These are phyloP conservation scores for Synergus umbraculus DNA, from an alignment of 2,888 invertebrate species.

Conservation along the genomic window DNA sequence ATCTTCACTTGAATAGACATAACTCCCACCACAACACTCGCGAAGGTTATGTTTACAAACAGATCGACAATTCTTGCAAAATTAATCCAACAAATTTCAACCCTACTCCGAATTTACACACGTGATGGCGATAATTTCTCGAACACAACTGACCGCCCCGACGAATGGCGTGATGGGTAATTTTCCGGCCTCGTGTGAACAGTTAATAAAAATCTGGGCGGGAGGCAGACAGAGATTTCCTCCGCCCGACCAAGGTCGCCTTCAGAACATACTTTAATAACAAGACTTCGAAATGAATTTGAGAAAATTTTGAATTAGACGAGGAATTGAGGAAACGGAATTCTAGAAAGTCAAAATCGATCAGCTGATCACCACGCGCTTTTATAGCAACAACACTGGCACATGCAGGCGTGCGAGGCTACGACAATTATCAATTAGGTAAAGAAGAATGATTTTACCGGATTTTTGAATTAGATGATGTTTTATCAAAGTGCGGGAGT, in stretches of 20 bases:
- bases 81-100: not conserved
- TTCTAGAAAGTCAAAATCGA: conserved; percentile 52
- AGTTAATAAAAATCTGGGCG: not conserved
- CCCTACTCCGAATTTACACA: not conserved
- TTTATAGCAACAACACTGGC: conserved; percentile 41
- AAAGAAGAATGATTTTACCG: not conserved
- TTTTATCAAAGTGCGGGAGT: not conserved
- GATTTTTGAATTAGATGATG: not conserved
- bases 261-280: conserved; percentile 19
- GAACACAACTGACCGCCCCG: not conserved
- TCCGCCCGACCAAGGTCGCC: conserved; percentile 41
- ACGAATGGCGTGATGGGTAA: not conserved
- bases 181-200: not conserved
- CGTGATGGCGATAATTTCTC: not conserved
- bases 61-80: not conserved
- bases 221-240: conserved; percentile 24
- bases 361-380: conserved; percentile 76
- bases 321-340: not conserved
- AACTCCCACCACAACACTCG: conserved; percentile 1
- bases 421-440: not conserved
- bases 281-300: conserved; percentile 9
- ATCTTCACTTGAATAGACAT: not conserved
- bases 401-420: not conserved
- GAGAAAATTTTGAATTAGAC: conserved; percentile 20
- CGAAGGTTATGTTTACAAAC: conserved; percentile 19